These are phyloP conservation scores for Corvus cornix DNA, from an alignment of 2,113 vertebrate genomes.

Conservation along the genomic window DNA sequence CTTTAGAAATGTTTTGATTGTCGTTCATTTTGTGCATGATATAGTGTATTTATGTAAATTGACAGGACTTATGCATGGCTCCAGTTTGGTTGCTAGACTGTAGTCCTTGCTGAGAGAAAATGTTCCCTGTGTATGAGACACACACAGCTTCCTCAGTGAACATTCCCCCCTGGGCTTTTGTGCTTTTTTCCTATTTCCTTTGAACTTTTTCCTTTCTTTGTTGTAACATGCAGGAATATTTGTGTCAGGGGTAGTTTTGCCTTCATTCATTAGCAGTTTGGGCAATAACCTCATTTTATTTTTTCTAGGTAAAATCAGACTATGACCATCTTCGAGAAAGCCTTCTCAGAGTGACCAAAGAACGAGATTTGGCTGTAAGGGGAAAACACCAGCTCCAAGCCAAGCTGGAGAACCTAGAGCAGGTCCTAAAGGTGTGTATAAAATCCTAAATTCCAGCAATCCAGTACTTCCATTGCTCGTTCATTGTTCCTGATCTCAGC, in stretches of 20 bases:
- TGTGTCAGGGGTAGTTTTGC: background rate
- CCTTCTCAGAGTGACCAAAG: constrained; percentile 83
- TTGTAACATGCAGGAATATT: background rate
- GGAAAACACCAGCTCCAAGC: constrained; percentile 89
- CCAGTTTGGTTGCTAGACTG: background rate
- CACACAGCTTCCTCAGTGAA: fast-evolving
- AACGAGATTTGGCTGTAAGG: constrained; percentile 86
- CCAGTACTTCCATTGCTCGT: background rate
- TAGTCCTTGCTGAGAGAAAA: background rate
- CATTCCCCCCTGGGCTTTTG: background rate
- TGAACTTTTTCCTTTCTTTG: background rate
- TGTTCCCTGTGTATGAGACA: background rate
- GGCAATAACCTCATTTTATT: background rate
- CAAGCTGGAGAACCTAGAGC: constrained; percentile 99
- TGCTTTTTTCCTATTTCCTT: background rate
- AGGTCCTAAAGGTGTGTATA: constrained; percentile 93
- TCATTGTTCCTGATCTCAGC: background rate
- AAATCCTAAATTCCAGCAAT: fast-evolving
- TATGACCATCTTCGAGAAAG: constrained; percentile 82
- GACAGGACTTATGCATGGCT: background rate
- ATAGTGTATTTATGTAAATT: background rate
- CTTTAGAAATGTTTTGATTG: background rate
- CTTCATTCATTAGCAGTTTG: background rate
- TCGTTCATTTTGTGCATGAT: background rate
- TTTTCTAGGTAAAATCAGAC: constrained; percentile 83